phyloP scores from a whole-genome alignment of 1,140 invertebrate species.

The Pseudobourletiella spinata region DNA sequence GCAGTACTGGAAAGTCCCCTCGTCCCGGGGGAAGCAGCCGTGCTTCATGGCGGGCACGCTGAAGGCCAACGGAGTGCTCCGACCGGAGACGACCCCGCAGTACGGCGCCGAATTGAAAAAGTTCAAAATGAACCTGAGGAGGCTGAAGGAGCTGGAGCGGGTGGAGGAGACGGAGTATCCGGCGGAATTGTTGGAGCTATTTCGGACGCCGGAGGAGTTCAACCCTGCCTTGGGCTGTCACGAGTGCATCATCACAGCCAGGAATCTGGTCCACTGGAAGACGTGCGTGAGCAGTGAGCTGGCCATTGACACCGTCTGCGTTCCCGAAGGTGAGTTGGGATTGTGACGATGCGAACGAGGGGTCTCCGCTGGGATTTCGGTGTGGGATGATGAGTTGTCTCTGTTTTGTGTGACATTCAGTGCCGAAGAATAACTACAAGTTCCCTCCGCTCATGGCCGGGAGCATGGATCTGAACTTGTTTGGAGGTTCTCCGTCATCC shows the following conservation, averaged over 20 bases:
- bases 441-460: conserved; percentile 46
- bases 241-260: conserved; percentile 50
- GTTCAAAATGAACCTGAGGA: neutral
- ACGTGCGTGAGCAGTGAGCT: conserved; percentile 37
- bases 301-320: conserved; percentile 39
- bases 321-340: conserved; percentile 46
- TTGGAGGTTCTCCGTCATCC: neutral
- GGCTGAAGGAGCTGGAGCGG: conserved; percentile 8
- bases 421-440: conserved; percentile 51
- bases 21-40: neutral
- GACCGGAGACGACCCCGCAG: neutral
- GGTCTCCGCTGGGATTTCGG: no score
- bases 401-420: no score
- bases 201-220: conserved; percentile 18
- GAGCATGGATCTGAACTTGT: neutral
- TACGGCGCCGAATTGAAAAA: conserved; percentile 15
- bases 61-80: neutral
- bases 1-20: conserved; percentile 19
- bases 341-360: no score
- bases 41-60: neutral
- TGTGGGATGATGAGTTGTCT: no score
- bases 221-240: conserved; percentile 7
- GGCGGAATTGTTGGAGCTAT: conserved; percentile 38
- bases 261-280: conserved; percentile 58
- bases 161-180: conserved; percentile 17